Evolutionary conservation across 37 sponge, comb jelly and placozoan genomes (phyloP).

Genomic region (Chondrosia reniformis): DNA sequence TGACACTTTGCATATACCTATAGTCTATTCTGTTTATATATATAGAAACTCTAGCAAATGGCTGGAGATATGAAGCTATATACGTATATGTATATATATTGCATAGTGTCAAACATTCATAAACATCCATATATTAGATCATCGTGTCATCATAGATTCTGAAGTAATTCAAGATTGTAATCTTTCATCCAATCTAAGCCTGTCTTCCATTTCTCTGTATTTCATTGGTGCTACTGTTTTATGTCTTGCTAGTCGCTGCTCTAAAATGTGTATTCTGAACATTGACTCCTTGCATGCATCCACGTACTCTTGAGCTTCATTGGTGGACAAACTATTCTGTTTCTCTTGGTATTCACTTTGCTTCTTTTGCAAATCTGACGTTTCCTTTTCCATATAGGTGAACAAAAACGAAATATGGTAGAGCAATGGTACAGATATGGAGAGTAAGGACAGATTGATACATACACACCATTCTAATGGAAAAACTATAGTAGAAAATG

Average conservation of each 20-base stretch:
- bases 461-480: not conserved
- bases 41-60: too few species aligned
- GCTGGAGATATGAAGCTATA: too few species aligned
- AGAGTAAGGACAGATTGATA: not conserved
- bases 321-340: conserved; percentile 72
- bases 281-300: conserved; percentile 85
- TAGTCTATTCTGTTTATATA: too few species aligned
- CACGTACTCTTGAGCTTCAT: conserved; percentile 89
- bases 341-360: conserved; percentile 90
- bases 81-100: too few species aligned
- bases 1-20: too few species aligned
- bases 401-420: too few species aligned
- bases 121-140: too few species aligned
- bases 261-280: conserved; percentile 95
- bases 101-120: too few species aligned
- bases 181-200: conserved; percentile 62
- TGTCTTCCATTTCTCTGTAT: conserved; percentile 69
- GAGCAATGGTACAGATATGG: not conserved
- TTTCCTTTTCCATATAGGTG: too few species aligned
- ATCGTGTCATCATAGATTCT: too few species aligned
- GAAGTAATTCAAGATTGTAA: conserved; percentile 18
- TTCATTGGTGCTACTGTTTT: conserved; percentile 82
- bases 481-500: not conserved
- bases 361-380: conserved; percentile 73
- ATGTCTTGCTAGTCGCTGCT: conserved; percentile 89